These are phyloP conservation scores for Strix aluco DNA, from an alignment of 2,113 vertebrate species.

Conservation along the genomic window DNA sequence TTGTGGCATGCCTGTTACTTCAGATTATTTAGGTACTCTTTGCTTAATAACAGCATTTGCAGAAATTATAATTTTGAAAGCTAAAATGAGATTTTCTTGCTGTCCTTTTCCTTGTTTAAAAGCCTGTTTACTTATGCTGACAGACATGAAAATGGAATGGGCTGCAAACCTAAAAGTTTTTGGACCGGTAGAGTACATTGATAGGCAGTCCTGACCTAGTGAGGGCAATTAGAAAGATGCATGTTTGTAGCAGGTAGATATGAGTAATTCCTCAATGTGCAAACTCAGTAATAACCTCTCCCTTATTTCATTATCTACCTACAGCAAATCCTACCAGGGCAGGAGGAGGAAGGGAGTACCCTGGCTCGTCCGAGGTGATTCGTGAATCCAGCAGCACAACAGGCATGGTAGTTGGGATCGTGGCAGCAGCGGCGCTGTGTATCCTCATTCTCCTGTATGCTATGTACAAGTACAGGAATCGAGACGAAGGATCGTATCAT, in stretches of 20 bases:
- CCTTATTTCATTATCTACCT: slow-evolving; percentile 58
- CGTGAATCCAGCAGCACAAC: slow-evolving; percentile 97
- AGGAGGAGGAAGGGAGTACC: slow-evolving; percentile 83
- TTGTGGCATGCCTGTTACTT: not conserved
- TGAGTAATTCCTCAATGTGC: not conserved
- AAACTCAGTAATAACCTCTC: slow-evolving; percentile 40
- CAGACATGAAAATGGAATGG: not conserved
- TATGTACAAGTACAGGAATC: slow-evolving; percentile 99
- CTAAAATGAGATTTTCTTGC: not conserved
- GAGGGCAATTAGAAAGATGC: not conserved
- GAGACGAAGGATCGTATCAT: slow-evolving; percentile 96
- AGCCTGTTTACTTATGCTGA: not conserved
- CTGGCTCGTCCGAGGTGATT: slow-evolving; percentile 89
- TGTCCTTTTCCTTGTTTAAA: not conserved
- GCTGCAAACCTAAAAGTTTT: not conserved
- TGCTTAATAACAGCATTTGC: not conserved
- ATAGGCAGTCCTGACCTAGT: not conserved
- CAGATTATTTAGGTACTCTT: not conserved
- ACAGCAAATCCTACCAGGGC: slow-evolving; percentile 92
- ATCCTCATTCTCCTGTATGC: slow-evolving; percentile 99
- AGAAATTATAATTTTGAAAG: not conserved
- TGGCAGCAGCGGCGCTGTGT: slow-evolving; percentile 93
- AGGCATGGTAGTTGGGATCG: slow-evolving; percentile 97
- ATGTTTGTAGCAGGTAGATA: not conserved
- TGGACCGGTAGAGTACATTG: fast-evolving